These are phyloP conservation scores for Laupala kohalensis DNA, from an alignment of 1,140 invertebrate species.

Conservation along the genomic window DNA sequence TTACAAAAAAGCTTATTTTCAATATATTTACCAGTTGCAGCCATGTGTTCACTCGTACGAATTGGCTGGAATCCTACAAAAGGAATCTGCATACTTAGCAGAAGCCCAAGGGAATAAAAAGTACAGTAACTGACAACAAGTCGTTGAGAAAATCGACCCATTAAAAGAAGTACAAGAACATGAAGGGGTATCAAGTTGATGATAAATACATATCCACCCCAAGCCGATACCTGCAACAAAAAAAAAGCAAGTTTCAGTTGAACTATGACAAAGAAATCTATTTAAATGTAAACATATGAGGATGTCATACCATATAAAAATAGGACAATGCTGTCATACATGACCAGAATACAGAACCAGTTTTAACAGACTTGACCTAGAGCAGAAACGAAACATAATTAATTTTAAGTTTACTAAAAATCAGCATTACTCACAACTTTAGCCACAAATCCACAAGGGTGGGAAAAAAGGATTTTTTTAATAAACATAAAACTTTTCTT, in stretches of 20 bases:
- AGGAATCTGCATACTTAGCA: constrained; percentile 98
- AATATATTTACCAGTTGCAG: constrained; percentile 77
- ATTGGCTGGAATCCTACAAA: constrained; percentile 99
- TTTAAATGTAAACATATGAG: no score
- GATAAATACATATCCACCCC: constrained; percentile 99
- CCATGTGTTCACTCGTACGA: constrained; percentile 98
- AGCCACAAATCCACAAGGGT: no score
- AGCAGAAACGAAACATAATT: no score
- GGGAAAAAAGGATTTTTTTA: no score
- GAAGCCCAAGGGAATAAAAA: constrained; percentile 89
- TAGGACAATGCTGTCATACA: constrained; percentile 87
- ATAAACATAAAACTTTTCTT: no score
- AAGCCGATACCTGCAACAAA: constrained; percentile 75
- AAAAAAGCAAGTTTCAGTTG: no score
- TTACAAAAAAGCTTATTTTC: no score
- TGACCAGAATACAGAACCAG: constrained; percentile 93
- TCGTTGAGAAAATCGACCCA: constrained; percentile 84
- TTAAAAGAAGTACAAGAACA: constrained; percentile 84
- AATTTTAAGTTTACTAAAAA: no score
- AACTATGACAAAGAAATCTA: no score
- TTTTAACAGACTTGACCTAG: constrained; percentile 88
- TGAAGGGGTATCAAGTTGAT: constrained; percentile 99
- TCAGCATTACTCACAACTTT: no score
- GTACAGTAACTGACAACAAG: constrained; percentile 93
- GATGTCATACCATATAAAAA: constrained; percentile 98